Base-by-base conservation (phyloP, 1,140 invertebrate genomes). In the Apis cerana region DNA sequence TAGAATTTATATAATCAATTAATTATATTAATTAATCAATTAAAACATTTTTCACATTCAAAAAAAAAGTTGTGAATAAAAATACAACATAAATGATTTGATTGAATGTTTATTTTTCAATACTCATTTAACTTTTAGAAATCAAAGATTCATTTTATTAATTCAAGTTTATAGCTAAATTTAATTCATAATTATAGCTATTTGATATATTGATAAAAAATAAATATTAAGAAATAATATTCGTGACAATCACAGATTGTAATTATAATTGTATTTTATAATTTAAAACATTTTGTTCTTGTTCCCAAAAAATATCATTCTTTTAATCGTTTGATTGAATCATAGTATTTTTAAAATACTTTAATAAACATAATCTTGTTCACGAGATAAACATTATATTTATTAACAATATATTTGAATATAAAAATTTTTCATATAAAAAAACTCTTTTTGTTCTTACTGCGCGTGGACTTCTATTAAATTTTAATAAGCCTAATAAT, bases 41-140 rank as follows among this genome's bases (percentile, higher is more conserved):
- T 9, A 21, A 43, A 33, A 21, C 10, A 52, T 15, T 52, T 11
- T 0, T 23, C 8, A 10, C 7, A 17, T 21, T 21, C 11, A 48
- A 69, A 23, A n/a, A 27, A 50, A 70, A 59, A 19, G 50, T 19
- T 27, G 19, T 7, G 43, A 79, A 15, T n/a, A 64, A 33, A 33
- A 65, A 64, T n/a, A 7, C 5, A 12, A 11, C 12, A 21, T n/a
- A 11, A 12, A 21, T 43, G 52, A 54, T 33, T 64, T 27, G n/a
- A 48, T 11, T 67, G 62, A 19, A 13, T 33, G 50, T 72, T 72
- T 68, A 70, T 56, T 80, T 71, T 80, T 80, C 68, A 23, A 80
- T 80, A 80, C 68, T 80, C 23, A 80, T 80, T 68, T 80, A 68
- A 80, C 68, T 80, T 80, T 68, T 68, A 80, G 58, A 80, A 68